phyloP scores from a whole-genome alignment of 1,140 invertebrate species.

The Bombyx mori region ASM3026992v2 NC_085123.1:12227501-12228000 shows the following conservation, averaged over 20 bases:
- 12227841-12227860: constrained; percentile 50
- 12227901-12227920: constrained; percentile 34
- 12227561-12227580: too few species aligned
- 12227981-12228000: not conserved
- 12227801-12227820: constrained; percentile 10
- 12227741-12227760: constrained; percentile 27
- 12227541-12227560: too few species aligned
- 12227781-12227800: constrained; percentile 9
- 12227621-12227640: too few species aligned
- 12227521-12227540: too few species aligned
- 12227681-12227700: too few species aligned
- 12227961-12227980: constrained; percentile 52
- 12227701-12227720: constrained; percentile 22
- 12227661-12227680: too few species aligned
- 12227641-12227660: too few species aligned
- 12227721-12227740: constrained; percentile 22
- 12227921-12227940: constrained; percentile 51
- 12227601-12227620: too few species aligned
- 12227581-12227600: too few species aligned
- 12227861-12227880: constrained; percentile 60
- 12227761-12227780: constrained; percentile 39
- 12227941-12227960: constrained; percentile 56
- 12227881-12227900: constrained; percentile 35
- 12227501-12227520: too few species aligned
- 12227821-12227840: constrained; percentile 29